Evolutionary conservation across 2,797 vertebrate species (phyloP).

Genomic region (Ptychadena robeensis): DNA sequence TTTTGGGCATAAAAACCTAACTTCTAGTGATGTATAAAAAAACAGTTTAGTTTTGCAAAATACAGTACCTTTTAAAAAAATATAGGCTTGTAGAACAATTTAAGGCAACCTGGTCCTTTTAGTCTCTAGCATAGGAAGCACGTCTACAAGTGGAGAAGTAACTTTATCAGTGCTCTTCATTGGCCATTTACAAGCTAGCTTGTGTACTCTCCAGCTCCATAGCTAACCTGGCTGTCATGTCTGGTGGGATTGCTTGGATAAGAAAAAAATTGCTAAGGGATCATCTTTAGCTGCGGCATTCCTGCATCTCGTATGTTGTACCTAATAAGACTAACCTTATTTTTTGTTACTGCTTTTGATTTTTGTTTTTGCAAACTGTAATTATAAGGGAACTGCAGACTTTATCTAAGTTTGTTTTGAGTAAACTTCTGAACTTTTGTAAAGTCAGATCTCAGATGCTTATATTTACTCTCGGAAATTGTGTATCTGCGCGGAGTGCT

Average conservation of each 20-base stretch:
- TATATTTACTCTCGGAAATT: neutral
- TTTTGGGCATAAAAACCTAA: neutral
- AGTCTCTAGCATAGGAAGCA: too few species aligned
- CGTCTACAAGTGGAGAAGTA: too few species aligned
- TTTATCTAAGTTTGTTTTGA: neutral
- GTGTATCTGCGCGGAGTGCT: constrained; percentile 13
- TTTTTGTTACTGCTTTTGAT: neutral
- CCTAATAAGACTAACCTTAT: neutral
- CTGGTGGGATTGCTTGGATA: neutral
- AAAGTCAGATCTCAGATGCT: neutral
- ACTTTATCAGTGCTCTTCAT: too few species aligned
- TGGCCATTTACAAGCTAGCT: neutral
- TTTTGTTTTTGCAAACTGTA: neutral
- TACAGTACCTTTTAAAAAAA: too few species aligned
- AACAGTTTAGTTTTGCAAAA: too few species aligned
- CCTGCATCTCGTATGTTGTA: neutral
- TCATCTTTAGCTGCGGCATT: neutral
- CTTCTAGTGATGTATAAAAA: neutral
- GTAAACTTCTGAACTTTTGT: neutral
- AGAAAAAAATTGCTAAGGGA: neutral
- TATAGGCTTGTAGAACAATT: too few species aligned
- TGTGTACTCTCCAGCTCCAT: too few species aligned
- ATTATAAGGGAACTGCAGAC: neutral
- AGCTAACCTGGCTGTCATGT: neutral
- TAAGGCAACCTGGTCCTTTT: too few species aligned